Base-by-base conservation (phyloP, 2,888 invertebrate species). In the Eumacrocentrus americanus region DNA sequence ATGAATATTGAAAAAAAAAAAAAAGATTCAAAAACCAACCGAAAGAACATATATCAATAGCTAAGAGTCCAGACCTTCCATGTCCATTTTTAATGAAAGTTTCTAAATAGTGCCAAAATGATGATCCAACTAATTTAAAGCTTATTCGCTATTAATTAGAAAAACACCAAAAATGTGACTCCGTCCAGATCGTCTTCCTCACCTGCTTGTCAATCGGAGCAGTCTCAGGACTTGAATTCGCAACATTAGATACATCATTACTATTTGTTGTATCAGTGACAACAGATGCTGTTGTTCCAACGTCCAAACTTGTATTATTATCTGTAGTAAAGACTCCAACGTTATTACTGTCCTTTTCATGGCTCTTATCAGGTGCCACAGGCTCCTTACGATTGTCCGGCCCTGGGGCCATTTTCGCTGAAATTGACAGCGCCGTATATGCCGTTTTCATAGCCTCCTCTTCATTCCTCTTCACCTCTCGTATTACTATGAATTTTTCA, bases 381-480 rank as follows among this genome's bases (percentile, higher is more conserved):
- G 89, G 88, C 29, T 60, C 60, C 85, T 89, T 87, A 83, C 88
- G 88, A 84, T 89, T 87, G 82, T 89, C 88, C 83, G 89, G 89
- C 82, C 88, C 88, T 84, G 89, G 89, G 86, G 89, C 89, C 90
- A 90, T 90, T 84, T 87, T 88, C 84, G 70, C 67, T 57, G 70
- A 63, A 63, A 74, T 70, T 73, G 76, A 75, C 72, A 75, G 72
- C 68, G 70, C 66, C 51, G 65, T 65, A 60, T 63, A 61, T 58
- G 54, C 66, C 61, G 63, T 64, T 50, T 59, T 70, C 67, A 67
- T 62, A 61, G 58, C 64, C 57, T 65, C 58, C 37, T 64, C 44
- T 35, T 61, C 63, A 61, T n/a, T n/a, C n/a, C n/a, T n/a, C n/a
- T n/a, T n/a, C n/a, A n/a, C n/a, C n/a, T n/a, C n/a, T n/a, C n/a